Evolutionary conservation across 2,888 invertebrate species (phyloP).

Genomic region (Amaurobius ferox): DNA sequence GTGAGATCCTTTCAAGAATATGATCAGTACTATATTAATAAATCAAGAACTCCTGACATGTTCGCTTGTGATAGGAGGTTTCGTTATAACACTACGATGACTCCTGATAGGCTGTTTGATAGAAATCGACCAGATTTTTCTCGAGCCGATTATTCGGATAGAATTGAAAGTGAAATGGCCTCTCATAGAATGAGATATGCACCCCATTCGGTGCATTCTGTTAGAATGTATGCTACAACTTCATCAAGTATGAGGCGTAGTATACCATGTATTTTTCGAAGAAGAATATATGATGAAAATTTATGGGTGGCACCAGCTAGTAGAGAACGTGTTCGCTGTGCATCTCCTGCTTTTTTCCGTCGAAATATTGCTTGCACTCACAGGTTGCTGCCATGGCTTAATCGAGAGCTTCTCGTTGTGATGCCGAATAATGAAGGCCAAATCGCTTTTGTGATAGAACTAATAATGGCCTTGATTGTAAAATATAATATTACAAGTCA

Average conservation of each 20-base stretch:
- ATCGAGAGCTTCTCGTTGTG: slow-evolving; percentile 88
- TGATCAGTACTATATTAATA: slow-evolving; percentile 85
- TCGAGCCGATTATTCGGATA: too few species aligned
- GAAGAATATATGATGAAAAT: slow-evolving; percentile 86
- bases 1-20: slow-evolving; percentile 91
- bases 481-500: slow-evolving; percentile 79
- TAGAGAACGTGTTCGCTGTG: slow-evolving; percentile 84
- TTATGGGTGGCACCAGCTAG: slow-evolving; percentile 86
- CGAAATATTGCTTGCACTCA: slow-evolving; percentile 87
- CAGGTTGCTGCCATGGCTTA: slow-evolving; percentile 91
- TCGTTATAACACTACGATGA: slow-evolving; percentile 77
- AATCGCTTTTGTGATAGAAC: slow-evolving; percentile 81
- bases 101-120: slow-evolving; percentile 73
- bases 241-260: neutral
- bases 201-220: slow-evolving; percentile 57
- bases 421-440: slow-evolving; percentile 75
- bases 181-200: slow-evolving; percentile 61
- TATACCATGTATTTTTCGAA: slow-evolving; percentile 76
- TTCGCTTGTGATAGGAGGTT: slow-evolving; percentile 74
- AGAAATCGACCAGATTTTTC: slow-evolving; percentile 68
- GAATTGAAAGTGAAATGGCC: slow-evolving; percentile 22
- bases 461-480: slow-evolving; percentile 84
- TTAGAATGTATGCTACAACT: slow-evolving; percentile 8
- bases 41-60: slow-evolving; percentile 35
- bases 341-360: slow-evolving; percentile 81